A percentile compares a stretch with the other conserved stretches of the same genome.
phyloP scores from a whole-genome alignment of 2,797 vertebrate species.

The Poeciliopsis turneri region DNA sequence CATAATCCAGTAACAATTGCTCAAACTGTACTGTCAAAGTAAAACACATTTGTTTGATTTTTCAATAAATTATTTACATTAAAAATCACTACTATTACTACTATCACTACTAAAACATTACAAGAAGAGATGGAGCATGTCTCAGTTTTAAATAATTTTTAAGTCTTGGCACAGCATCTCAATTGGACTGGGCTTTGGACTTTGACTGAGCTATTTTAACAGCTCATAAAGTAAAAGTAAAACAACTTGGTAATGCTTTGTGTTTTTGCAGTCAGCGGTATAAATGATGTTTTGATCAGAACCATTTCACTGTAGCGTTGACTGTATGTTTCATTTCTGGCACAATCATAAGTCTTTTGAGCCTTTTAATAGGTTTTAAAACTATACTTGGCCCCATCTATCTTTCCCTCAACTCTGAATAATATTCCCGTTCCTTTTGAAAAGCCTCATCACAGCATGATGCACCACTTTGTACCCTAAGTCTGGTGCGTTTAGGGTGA shows the following conservation, averaged over 20 bases:
- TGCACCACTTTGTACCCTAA: not conserved
- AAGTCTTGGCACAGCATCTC: not conserved
- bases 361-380: no score
- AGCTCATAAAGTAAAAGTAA: no score
- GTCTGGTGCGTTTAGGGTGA: not conserved
- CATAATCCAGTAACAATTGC: conserved; percentile 9
- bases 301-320: no score
- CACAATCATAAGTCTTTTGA: no score
- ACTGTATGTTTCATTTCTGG: no score
- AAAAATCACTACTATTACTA: not conserved
- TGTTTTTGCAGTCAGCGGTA: no score
- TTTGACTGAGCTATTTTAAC: no score
- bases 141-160: not conserved
- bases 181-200: not conserved
- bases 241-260: no score
- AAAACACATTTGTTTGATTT: conserved; percentile 27
- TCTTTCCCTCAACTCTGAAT: not conserved
- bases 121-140: not conserved
- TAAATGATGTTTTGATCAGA: no score
- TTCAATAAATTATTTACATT: not conserved
- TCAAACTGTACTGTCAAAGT: conserved; percentile 33
- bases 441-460: not conserved
- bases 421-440: not conserved
- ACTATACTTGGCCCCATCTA: not conserved
- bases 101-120: not conserved